Evolutionary conservation across 1,140 invertebrate genomes (phyloP), one percentile per base, ranked within the genome.

Genomic region (Cecropterus lyciades): DNA sequence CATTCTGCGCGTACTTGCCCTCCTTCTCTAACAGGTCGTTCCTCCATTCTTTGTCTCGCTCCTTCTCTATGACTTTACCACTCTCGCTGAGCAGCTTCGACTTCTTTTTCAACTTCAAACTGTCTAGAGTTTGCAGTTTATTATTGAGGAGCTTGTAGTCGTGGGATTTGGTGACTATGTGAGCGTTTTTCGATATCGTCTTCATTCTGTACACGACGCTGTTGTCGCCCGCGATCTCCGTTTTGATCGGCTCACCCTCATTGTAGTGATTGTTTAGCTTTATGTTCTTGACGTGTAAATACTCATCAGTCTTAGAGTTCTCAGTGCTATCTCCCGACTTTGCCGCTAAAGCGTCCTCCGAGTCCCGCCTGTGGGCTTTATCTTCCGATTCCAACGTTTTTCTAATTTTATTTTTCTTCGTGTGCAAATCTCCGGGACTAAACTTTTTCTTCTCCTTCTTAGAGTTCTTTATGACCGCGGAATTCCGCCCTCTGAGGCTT

Each of bases 401-500:
- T 72, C 91, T 77, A 51, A 92, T 87, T 70, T 92, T 91, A 9
- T 85, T 84, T 67, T 92, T 93, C 66, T 94, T 94, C n/a, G 91
- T 77, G 46, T 90, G 84, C 20, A 91, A 67, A 30, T 94, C 93
- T 8, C 84, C 81, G 0, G 93, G 93, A 6, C 89, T 73, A 82
- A 75, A 77, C 77, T 95, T 95, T 75, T 96, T 96, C 73, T 95
- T 94, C 55, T 96, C 95, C 72, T 96, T 96, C 63, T 95, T 95
- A 11, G 95, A 95, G 76, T 95, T 96, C 67, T 96, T 96, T 52
- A 98, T 97, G 30, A 98, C 96, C n/a, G 96, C 96, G 11, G 96
- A 96, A 89, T 97, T 97, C 46, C 96, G 93, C 7, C 97, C 97
- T 68, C 97, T 93, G 49, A 98, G 89, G 53, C 97, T 97, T 76